Percentiles rank a stretch among this genome's conserved stretches.
These are phyloP conservation scores for Emys orbicularis DNA, from an alignment of 2,797 vertebrate species.

Conservation along the genomic window DNA sequence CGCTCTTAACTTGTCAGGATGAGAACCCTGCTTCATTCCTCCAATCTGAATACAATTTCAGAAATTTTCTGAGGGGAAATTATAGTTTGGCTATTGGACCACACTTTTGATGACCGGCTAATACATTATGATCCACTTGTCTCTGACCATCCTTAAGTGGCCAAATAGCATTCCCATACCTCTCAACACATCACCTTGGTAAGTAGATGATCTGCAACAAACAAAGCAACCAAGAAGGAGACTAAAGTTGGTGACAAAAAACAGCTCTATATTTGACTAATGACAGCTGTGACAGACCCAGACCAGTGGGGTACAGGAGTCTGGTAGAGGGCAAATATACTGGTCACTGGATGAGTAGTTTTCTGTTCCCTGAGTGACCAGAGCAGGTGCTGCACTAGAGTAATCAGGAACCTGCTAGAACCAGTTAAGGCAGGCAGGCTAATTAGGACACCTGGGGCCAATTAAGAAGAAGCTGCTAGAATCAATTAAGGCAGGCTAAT, in stretches of 20 bases:
- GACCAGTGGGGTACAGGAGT: too few species aligned
- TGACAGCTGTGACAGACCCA: background rate
- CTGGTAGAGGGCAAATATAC: too few species aligned
- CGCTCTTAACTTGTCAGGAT: background rate
- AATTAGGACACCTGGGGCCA: too few species aligned
- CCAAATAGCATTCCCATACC: background rate
- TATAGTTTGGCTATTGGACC: conserved; percentile 10
- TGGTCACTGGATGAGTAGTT: too few species aligned
- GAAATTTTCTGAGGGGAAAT: background rate
- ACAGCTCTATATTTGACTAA: background rate
- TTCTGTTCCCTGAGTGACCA: too few species aligned
- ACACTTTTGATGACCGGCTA: background rate
- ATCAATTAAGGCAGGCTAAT: too few species aligned
- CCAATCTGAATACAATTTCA: background rate
- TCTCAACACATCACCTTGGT: background rate
- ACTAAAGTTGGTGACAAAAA: background rate
- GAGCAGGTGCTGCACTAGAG: too few species aligned
- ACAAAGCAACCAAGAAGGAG: background rate
- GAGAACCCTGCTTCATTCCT: background rate
- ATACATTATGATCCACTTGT: background rate
- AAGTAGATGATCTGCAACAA: background rate
- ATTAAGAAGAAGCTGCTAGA: too few species aligned
- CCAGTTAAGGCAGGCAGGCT: too few species aligned
- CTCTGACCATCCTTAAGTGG: background rate
- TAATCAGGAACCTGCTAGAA: too few species aligned